A percentile compares a stretch with the other conserved stretches of the same genome.
phyloP scores from a whole-genome alignment of 1,140 invertebrate genomes.

The Probaryconus sp. region DNA sequence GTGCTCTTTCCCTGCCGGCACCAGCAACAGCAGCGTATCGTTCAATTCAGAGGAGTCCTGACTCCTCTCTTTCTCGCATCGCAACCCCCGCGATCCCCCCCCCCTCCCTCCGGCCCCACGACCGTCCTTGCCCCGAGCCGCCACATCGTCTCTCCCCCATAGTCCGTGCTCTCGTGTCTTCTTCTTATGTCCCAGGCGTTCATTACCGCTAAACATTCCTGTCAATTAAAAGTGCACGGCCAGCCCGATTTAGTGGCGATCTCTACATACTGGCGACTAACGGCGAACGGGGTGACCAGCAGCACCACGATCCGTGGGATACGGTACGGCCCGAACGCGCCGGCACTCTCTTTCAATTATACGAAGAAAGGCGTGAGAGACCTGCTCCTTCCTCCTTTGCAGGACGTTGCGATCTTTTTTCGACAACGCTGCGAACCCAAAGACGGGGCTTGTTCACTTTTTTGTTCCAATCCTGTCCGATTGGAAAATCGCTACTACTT shows the following conservation, averaged over 20 bases:
- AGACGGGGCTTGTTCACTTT: too few relatives aligned
- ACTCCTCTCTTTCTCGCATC: constrained; percentile 39
- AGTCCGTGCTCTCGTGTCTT: constrained; percentile 54
- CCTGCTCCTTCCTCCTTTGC: constrained; percentile 16
- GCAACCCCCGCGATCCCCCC: constrained; percentile 31
- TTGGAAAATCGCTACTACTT: too few relatives aligned
- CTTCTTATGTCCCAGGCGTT: constrained; percentile 66
- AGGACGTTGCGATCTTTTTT: constrained; percentile 8
- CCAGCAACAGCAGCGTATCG: constrained; percentile 24
- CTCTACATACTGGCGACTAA: constrained; percentile 45
- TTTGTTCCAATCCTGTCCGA: too few relatives aligned
- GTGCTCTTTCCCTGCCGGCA: constrained; percentile 42
- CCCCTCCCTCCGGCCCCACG: constrained; percentile 15
- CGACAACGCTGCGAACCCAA: neutral
- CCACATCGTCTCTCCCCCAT: constrained; percentile 57
- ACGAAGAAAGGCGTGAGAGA: constrained; percentile 45
- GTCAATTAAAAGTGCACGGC: constrained; percentile 76
- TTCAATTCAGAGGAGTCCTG: constrained; percentile 45
- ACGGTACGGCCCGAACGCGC: constrained; percentile 22
- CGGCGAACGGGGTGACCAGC: constrained; percentile 30
- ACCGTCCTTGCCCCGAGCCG: neutral
- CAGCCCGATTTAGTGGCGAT: constrained; percentile 71
- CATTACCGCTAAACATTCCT: constrained; percentile 77
- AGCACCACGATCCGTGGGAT: constrained; percentile 49
- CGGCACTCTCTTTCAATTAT: constrained; percentile 63